phyloP scores from a whole-genome alignment of 2,888 invertebrate species.

The Barypeithes pellucidus region DNA sequence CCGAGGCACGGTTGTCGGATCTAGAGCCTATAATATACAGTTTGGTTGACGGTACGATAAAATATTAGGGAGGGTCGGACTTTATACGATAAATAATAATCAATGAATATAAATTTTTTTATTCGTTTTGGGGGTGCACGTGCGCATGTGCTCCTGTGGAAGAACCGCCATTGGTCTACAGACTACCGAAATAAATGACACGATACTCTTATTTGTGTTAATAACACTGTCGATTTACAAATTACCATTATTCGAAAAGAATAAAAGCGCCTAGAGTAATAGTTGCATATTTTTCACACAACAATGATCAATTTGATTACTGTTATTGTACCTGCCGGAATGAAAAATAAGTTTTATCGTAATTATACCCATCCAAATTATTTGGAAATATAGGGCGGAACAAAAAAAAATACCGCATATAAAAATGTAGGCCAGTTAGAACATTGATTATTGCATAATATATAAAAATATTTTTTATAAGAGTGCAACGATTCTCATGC shows the following conservation, averaged over 20 bases:
- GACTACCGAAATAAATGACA: background rate
- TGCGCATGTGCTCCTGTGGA: too few species aligned
- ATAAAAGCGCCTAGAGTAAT: slow-evolving; percentile 25
- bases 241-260: slow-evolving; percentile 17
- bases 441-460: slow-evolving; percentile 25
- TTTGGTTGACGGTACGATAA: too few species aligned
- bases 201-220: slow-evolving; percentile 7
- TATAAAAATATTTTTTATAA: slow-evolving; percentile 2
- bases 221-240: slow-evolving; percentile 11
- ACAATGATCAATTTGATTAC: slow-evolving; percentile 16
- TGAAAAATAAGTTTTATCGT: slow-evolving; percentile 21
- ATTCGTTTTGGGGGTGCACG: too few species aligned
- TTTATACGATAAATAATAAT: too few species aligned
- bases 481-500: slow-evolving; percentile 27
- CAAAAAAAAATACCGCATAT: slow-evolving; percentile 4
- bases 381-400: slow-evolving; percentile 30
- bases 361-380: slow-evolving; percentile 15
- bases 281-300: slow-evolving; percentile 33
- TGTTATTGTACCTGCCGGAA: slow-evolving; percentile 7
- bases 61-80: too few species aligned
- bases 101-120: too few species aligned
- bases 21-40: too few species aligned
- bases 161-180: too few species aligned
- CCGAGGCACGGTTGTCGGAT: too few species aligned
- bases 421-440: slow-evolving; percentile 1